These are phyloP conservation scores for Venustoraphidia nigricollis DNA, from an alignment of 2,888 invertebrate genomes.

Conservation along the genomic window DNA sequence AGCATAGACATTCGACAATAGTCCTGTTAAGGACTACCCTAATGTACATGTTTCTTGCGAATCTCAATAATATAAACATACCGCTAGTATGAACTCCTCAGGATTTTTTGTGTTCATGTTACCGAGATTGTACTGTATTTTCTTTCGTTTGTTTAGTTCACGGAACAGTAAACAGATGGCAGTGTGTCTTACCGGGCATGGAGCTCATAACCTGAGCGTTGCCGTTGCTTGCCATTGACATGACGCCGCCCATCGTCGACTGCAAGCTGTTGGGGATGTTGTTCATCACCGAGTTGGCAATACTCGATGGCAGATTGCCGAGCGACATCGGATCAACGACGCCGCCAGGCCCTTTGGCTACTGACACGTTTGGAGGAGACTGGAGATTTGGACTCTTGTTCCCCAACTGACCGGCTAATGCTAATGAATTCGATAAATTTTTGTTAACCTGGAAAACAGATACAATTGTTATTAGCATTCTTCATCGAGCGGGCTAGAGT, in stretches of 20 bases:
- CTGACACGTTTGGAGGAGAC: constrained; percentile 71
- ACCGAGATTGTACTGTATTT: too few relatives aligned
- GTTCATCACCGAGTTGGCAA: constrained; percentile 32
- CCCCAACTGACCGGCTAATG: constrained; percentile 60
- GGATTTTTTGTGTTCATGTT: too few relatives aligned
- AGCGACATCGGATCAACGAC: constrained; percentile 47
- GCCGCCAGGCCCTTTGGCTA: constrained; percentile 41
- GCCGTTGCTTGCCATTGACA: constrained; percentile 61
- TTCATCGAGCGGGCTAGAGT: too few relatives aligned
- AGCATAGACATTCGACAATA: too few relatives aligned
- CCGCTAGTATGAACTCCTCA: too few relatives aligned
- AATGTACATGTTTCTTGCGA: too few relatives aligned
- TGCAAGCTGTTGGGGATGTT: constrained; percentile 31
- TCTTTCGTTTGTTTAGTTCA: too few relatives aligned
- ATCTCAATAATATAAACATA: too few relatives aligned
- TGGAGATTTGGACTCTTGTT: constrained; percentile 74
- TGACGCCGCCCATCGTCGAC: constrained; percentile 27
- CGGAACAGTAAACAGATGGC: too few relatives aligned
- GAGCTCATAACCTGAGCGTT: constrained; percentile 56
- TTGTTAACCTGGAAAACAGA: constrained; percentile 47
- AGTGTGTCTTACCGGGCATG: constrained; percentile 40
- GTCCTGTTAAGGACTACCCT: too few relatives aligned
- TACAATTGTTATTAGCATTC: too few relatives aligned
- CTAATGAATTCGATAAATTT: constrained; percentile 51
- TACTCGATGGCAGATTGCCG: constrained; percentile 35